phyloP scores from a whole-genome alignment of 2,888 invertebrate genomes.

The Dolichomitus sp. region DNA sequence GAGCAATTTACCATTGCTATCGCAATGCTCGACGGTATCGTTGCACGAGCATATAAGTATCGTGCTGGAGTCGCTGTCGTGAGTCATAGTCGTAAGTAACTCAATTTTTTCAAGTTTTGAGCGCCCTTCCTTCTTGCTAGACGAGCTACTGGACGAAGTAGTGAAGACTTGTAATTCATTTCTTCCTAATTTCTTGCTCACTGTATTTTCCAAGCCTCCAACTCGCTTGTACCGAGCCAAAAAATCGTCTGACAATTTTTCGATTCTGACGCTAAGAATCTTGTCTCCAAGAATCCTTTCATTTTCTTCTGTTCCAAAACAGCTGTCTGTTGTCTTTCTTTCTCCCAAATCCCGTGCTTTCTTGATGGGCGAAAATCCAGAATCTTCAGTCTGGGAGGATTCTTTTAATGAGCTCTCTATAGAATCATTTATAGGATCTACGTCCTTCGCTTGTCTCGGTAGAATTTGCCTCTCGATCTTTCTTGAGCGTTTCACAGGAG shows the following conservation, averaged over 20 bases:
- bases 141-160: background rate
- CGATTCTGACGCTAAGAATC: constrained; percentile 22
- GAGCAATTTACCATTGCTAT: constrained; percentile 14
- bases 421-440: background rate
- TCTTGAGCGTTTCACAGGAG: background rate
- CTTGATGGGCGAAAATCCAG: background rate
- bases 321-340: background rate
- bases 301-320: background rate
- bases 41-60: constrained; percentile 70
- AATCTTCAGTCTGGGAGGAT: constrained; percentile 21
- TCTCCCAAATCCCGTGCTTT: background rate
- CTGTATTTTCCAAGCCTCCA: background rate
- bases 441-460: background rate
- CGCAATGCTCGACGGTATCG: background rate
- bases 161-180: background rate
- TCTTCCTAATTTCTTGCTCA: background rate
- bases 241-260: constrained; percentile 39
- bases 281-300: constrained; percentile 19
- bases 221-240: constrained; percentile 24
- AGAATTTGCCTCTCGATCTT: background rate
- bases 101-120: constrained; percentile 30
- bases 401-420: constrained; percentile 16
- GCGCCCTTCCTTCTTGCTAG: background rate
- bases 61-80: constrained; percentile 73
- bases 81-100: constrained; percentile 50